Evolutionary conservation across 2,797 vertebrate species (phyloP), one percentile per base, ranked within the genome.

Genomic region (Falco novaeseelandiae): DNA sequence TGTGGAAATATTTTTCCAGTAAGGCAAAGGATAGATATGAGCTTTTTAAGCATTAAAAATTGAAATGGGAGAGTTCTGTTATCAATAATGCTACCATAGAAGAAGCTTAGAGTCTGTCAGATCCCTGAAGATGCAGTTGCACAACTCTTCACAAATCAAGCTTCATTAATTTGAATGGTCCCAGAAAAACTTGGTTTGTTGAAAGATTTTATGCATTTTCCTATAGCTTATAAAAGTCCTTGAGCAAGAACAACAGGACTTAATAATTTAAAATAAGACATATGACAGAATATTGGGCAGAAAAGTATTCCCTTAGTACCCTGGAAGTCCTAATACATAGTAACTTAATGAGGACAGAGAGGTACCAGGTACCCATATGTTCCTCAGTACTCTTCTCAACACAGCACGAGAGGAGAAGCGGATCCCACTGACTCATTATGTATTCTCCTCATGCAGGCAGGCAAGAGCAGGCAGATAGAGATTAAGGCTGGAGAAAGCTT

Each of bases 381-480:
- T 87, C 48, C 48, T 40, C 40, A 20, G 36, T 30, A 29, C 42
- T 80, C 73, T 44, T 40, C 32, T 29, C 38, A 40, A 11, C 34
- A 27, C 40, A 40, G 29, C 4, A 30, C 1, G 9, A 66, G 10
- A 54, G 52, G 40, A 74, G 85, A 34, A 1, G 3, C 59, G 36
- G 48, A 77, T 66, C 66, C 46, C 51, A 42, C 52, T 16, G 58
- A 46, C 34, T 49, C 65, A 42, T 71, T 81, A 19, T 1, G 5
- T 11, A 58, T 83, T 83, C 69, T 80, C 29, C 57, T 93, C 79
- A 74, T 10, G 38, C 40, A 81, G 76, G 42, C 82, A 78, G 54
- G 49, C 79, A 86, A 71, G 79, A 89, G 79, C 87, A 83, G 34
- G 72, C 89, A 94, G 80, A 89, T 58, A 83, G 69, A 78, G 54